Evolutionary conservation across 2,113 vertebrate species (phyloP), one percentile per base, ranked within the genome.

Genomic region (Calyptomena viridis): DNA sequence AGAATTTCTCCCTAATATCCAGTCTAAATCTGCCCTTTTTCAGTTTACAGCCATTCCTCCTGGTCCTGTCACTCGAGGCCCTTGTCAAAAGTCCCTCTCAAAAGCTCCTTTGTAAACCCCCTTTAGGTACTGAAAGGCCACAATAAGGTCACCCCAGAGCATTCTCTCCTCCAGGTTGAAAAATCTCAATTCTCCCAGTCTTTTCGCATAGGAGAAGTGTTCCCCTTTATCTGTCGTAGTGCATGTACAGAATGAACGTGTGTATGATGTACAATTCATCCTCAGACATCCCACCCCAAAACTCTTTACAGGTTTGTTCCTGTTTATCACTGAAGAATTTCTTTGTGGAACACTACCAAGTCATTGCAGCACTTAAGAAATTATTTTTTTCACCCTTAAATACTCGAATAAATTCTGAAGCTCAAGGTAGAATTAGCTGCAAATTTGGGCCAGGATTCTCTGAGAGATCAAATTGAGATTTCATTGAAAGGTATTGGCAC

Each of bases 401-500:
- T 82, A 56, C 28, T n/a, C 93, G 72, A 88, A 78, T 88, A 80
- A 88, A 92, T 92, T 89, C 60, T 84, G 79, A 89, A 93, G 30
- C 74, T 88, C 2, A 22, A 22, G 60, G 72, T 86, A 88, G 90
- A 96, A 94, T 86, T 92, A 93, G 71, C 68, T 90, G 40, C 28
- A 84, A 92, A 94, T 95, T 95, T 93, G 75, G 87, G 23, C 64
- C 50, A 81, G n/a, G 55, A 79, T 88, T 35, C 84, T 94, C 44
- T n/a, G 86, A 83, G 75, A 95, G 73, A 95, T 92, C 46, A 79
- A 89, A 82, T 1, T 73, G 83, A 92, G 66, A 63, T 84, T 94
- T 90, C 94, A 90, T 89, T 93, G 91, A 94, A 88, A 91, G 60
- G n/a, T 93, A 90, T 66, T 78, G 88, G 59, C 49, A 94, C 53